Base-by-base conservation (phyloP, 2,113 vertebrate species). In the Deroptyus accipitrinus region DNA sequence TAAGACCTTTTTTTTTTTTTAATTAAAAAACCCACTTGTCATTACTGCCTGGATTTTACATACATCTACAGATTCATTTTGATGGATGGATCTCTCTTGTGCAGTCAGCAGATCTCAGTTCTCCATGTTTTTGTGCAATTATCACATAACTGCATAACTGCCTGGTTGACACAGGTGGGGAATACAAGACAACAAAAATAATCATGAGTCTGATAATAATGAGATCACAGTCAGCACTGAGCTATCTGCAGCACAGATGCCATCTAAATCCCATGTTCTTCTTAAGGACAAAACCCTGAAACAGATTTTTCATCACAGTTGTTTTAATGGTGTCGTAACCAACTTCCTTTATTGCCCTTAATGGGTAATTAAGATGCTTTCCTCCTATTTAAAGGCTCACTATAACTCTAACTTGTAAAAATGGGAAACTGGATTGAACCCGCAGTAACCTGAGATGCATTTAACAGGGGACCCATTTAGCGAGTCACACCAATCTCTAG, bases 321-420 rank as follows among this genome's bases (percentile, higher is more conserved):
- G 54, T 86, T 95, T 94, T 94, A 96, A 93, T 62, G 54, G 92
- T 96, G 51, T 86, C 76, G 59, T 96, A 96, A 97, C 51, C 54
- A 95, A 93, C 76, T 94, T 92, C 83, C 79, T 96, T 88, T 93
- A 96, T 93, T 90, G 54, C 37, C 49, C 59, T 81, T 94, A 94
- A 97, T 86, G 85, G 93, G 77, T 75, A 86, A 94, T 93, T 93
- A 93, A 83, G 72, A 88, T 55, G 72, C 39, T 78, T 93, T 97
- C 72, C 69, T 92, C 64, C 83, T 81, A 77, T 88, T 90, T 94
- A 88, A 95, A 90, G 46, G 42, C 37, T 81, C 54, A 59, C 35
- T 80, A 30, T 51, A 86, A 81, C 67, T 88, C 49, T 86, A 59
- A 62, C 49, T 87, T 61, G 39, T 74, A 94, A 88, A 83, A 92